Conservation (phyloP, 2,888 invertebrate species). For the Tubiluchus corallicola region DNA sequence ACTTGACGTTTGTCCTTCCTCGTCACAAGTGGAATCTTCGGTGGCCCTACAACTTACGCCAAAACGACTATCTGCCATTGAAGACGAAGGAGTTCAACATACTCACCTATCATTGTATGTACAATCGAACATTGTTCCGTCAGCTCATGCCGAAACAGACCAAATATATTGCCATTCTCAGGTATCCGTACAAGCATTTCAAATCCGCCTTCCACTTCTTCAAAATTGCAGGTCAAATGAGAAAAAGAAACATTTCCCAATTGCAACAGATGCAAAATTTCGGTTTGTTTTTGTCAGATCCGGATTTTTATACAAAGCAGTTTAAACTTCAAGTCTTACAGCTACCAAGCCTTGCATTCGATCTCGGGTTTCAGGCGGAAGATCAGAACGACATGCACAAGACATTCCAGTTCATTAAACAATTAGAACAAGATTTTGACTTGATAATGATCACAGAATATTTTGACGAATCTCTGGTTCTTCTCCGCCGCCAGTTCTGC, state of each 20-base stretch:
- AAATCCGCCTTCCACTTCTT: constrained; percentile 24
- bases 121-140: constrained; percentile 18
- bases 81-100: neutral
- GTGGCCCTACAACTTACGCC: constrained; percentile 23
- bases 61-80: constrained; percentile 16
- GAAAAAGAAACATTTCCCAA: constrained; percentile 7
- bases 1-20: constrained; percentile 24
- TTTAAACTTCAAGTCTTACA: neutral
- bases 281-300: neutral
- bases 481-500: constrained; percentile 23
- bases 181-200: constrained; percentile 23
- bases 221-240: constrained; percentile 16
- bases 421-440: constrained; percentile 18
- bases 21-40: constrained; percentile 19
- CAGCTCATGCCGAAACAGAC: constrained; percentile 20
- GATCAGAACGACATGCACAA: neutral
- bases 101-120: constrained; percentile 15
- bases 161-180: constrained; percentile 21
- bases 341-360: constrained; percentile 21
- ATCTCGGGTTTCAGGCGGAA: constrained; percentile 21
- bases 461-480: constrained; percentile 23
- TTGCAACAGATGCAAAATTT: too few relatives aligned
- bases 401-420: constrained; percentile 15
- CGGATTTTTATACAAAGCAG: neutral
- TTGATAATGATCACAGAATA: constrained; percentile 24